Percentiles rank a stretch among this genome's conserved stretches.
Evolutionary conservation across 1,140 invertebrate species (phyloP).

Genomic region (Ceratina australensis): DNA sequence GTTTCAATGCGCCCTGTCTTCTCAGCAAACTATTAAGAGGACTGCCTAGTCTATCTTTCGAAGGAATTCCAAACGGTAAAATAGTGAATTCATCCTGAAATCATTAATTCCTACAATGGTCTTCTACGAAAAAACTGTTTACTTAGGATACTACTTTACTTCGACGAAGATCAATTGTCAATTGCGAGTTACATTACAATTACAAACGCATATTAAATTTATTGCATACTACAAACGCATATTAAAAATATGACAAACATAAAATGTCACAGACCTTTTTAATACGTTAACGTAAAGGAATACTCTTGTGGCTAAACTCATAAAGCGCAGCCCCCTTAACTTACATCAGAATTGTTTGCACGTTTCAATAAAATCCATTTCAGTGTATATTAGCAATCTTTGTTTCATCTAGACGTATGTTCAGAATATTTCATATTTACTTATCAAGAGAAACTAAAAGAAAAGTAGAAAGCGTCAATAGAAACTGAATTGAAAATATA

Average conservation of each 20-base stretch:
- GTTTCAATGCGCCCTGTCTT: conserved; percentile 25
- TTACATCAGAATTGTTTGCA: background rate
- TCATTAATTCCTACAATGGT: no score
- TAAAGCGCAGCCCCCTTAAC: background rate
- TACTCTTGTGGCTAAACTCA: no score
- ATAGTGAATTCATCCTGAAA: no score
- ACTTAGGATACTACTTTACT: background rate
- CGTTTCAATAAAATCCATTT: background rate
- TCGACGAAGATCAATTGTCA: background rate
- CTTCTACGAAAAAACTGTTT: no score
- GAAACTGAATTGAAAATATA: conserved; percentile 10
- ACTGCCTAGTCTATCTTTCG: background rate
- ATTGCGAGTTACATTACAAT: no score
- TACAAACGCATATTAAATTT: background rate
- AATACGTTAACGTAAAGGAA: no score
- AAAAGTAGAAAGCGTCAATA: background rate
- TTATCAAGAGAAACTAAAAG: background rate
- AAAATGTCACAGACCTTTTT: no score
- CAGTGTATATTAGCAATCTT: background rate
- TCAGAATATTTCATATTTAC: background rate
- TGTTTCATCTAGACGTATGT: background rate
- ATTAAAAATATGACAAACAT: background rate
- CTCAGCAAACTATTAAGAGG: background rate
- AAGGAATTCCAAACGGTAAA: no score
- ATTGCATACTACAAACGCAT: no score